phyloP scores from a whole-genome alignment of 2,888 invertebrate genomes.

The Drosophila pseudotakahashii region DNA sequence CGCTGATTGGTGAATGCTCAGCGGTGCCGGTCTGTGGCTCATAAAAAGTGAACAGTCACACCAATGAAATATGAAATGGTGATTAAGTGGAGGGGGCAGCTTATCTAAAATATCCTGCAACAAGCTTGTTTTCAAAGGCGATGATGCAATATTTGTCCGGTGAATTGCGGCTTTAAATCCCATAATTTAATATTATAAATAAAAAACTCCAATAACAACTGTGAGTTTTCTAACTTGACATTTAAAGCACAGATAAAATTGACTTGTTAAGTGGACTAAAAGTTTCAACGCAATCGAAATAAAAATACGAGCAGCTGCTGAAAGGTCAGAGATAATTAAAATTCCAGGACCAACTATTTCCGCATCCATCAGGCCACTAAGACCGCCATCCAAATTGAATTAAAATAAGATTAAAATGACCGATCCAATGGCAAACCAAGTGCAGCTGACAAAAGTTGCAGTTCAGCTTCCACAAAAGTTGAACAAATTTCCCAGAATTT shows the following conservation, averaged over 20 bases:
- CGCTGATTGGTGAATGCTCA: conserved; percentile 13
- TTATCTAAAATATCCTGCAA: neutral
- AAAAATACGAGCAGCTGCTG: neutral
- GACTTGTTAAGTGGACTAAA: neutral
- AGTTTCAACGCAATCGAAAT: neutral
- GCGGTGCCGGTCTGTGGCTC: conserved; percentile 12
- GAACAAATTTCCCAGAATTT: conserved; percentile 5
- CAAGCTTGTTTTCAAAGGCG: neutral
- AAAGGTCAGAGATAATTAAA: conserved; percentile 3
- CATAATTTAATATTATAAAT: too few relatives aligned
- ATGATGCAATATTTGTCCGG: neutral
- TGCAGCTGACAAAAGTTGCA: conserved; percentile 9
- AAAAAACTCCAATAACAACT: too few relatives aligned
- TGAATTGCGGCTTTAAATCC: too few relatives aligned
- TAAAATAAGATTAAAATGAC: conserved; percentile 1
- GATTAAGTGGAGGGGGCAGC: conserved; percentile 5
- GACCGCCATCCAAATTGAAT: neutral
- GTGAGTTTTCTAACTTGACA: neutral
- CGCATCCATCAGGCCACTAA: neutral
- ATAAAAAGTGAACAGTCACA: conserved; percentile 12
- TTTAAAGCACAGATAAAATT: neutral
- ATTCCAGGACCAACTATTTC: neutral
- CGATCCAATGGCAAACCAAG: neutral
- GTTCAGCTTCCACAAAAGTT: conserved; percentile 5
- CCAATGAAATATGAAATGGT: conserved; percentile 26